phyloP scores from a whole-genome alignment of 2,113 vertebrate species.

The Sinocyclocheilus grahami region DNA sequence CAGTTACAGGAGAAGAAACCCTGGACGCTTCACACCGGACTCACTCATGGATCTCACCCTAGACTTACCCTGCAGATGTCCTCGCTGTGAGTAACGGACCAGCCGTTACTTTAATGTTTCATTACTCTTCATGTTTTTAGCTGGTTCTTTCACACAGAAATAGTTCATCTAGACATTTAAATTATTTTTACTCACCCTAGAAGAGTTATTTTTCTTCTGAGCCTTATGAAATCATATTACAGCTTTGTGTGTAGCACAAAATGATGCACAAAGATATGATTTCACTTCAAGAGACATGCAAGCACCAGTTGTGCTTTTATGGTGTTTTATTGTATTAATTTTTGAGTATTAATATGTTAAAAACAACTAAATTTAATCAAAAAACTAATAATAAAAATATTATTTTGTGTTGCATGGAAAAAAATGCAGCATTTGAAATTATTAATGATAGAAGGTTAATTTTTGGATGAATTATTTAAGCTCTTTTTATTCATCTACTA shows the following conservation, averaged over 20 bases:
- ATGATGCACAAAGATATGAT: background rate
- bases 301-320: background rate
- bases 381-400: too few relatives aligned
- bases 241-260: background rate
- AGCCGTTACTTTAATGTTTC: background rate
- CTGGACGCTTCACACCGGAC: background rate
- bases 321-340: background rate
- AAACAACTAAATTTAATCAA: background rate
- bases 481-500: background rate
- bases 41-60: constrained; percentile 46
- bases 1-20: constrained; percentile 36
- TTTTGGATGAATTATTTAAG: background rate
- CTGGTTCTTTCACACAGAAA: background rate
- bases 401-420: background rate
- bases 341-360: background rate
- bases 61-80: constrained; percentile 13
- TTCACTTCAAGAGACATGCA: background rate
- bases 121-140: background rate
- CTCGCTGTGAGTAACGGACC: constrained; percentile 50
- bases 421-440: background rate
- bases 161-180: background rate
- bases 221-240: background rate
- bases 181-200: background rate
- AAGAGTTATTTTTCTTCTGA: background rate
- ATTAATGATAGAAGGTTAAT: background rate